Evolutionary conservation across 2,888 invertebrate species (phyloP), one percentile per base, ranked within the genome.

Genomic region (Lasius fuliginosus): DNA sequence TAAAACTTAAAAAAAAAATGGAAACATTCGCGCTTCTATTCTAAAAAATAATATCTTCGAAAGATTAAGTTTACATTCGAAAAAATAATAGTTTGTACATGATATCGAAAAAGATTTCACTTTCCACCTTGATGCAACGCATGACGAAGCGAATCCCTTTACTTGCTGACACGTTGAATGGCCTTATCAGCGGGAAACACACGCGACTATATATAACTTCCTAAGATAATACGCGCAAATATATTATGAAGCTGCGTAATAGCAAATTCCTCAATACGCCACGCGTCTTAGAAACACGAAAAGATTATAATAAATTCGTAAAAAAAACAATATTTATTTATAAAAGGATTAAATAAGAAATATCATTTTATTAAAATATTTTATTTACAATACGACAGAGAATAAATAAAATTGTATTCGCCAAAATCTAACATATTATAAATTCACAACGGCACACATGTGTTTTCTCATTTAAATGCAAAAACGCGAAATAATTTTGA

Each of bases 131-230:
- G 60, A 65, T 73, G 46, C 73, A 71, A 53, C 58, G 58, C 18
- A n/a, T 53, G 71, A 60, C n/a, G 77, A 65, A 65, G 73, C 58
- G 65, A 89, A 84, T 82, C 65, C 74, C 73, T 79, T 82, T 62
- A 82, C 40, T 76, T 83, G 88, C 84, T 83, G 86, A 82, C 86
- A 82, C 67, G 73, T 74, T 86, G 88, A 88, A 89, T 88, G 81
- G 86, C 89, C 92, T 94, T 93, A 93, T 94, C 93, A 91, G 91
- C 82, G 81, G 84, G 79, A 69, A 85, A 90, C 91, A 92, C 91
- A 91, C 92, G 87, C 88, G 89, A 85, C 90, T 87, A 73, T 83
- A 65, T 84, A 49, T 49, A 81, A 91, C 82, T 85, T 88, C 83
- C 85, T 77, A 73, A 87, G 87, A 79, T 60, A 83, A 71, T 85